phyloP scores from a whole-genome alignment of 2,797 vertebrate genomes.

The Bradypodion ventrale region DNA sequence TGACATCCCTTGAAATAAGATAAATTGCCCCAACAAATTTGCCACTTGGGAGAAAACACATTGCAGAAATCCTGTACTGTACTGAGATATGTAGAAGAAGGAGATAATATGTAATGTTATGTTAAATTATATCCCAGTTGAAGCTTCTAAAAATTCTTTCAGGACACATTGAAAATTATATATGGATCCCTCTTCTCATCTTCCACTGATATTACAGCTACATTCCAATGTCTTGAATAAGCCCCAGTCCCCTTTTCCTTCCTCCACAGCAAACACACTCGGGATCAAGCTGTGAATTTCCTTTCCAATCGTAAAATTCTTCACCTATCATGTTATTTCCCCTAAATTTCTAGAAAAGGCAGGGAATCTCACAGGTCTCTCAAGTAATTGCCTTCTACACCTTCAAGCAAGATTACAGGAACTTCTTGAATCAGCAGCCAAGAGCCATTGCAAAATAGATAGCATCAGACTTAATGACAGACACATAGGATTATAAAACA shows the following conservation, averaged over 20 bases:
- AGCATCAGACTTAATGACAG: neutral
- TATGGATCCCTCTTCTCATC: too few species aligned
- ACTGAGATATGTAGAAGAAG: neutral
- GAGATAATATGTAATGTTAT: neutral
- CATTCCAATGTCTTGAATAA: neutral
- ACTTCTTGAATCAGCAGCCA: neutral
- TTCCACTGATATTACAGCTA: neutral
- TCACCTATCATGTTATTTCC: neutral
- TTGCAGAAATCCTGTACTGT: neutral
- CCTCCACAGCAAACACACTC: neutral
- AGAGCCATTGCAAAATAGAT: neutral
- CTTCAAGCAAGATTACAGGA: neutral
- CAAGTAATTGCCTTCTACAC: neutral
- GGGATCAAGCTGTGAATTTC: neutral
- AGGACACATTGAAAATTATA: neutral
- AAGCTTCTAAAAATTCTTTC: neutral
- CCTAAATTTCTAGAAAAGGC: neutral
- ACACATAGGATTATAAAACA: neutral
- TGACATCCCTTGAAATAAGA: neutral
- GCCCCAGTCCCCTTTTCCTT: too few species aligned
- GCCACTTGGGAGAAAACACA: neutral
- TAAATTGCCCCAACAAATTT: neutral
- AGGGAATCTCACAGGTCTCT: neutral
- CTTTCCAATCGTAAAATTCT: neutral
- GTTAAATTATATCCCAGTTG: neutral